Percentiles rank a stretch among this genome's conserved stretches.
phyloP scores from a whole-genome alignment of 2,888 invertebrate genomes.

The Drosophila longiperda region DNA sequence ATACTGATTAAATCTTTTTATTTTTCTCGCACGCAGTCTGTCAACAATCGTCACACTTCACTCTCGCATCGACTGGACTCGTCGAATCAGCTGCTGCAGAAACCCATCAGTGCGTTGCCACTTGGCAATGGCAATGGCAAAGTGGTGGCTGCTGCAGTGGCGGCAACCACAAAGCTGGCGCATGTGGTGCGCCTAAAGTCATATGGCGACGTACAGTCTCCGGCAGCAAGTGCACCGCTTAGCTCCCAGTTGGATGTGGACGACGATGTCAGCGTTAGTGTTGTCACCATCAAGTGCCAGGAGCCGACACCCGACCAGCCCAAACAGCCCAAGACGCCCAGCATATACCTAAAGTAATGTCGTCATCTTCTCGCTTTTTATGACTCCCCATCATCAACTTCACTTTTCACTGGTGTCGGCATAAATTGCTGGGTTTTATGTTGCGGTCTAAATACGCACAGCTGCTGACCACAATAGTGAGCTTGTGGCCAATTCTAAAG shows the following conservation, averaged over 20 bases:
- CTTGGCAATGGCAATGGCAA: constrained; percentile 63
- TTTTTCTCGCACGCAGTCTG: constrained; percentile 61
- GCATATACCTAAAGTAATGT: constrained; percentile 74
- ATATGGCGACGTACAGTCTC: constrained; percentile 47
- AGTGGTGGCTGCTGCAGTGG: constrained; percentile 63
- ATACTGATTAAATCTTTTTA: not conserved
- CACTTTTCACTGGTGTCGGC: constrained; percentile 65
- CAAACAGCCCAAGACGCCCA: constrained; percentile 50
- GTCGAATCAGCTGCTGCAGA: constrained; percentile 79
- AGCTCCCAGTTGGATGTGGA: constrained; percentile 48
- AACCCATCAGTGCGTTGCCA: constrained; percentile 59
- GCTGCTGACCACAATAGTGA: constrained; percentile 41
- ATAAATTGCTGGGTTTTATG: constrained; percentile 66
- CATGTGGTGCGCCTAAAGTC: constrained; percentile 66
- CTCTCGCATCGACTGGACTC: constrained; percentile 82
- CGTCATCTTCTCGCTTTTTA: constrained; percentile 41
- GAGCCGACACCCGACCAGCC: constrained; percentile 43
- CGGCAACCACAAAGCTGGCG: constrained; percentile 70
- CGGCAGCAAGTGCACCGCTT: constrained; percentile 36
- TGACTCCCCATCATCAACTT: constrained; percentile 50
- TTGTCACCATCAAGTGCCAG: constrained; percentile 66
- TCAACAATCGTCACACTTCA: constrained; percentile 83
- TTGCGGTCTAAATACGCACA: constrained; percentile 39
- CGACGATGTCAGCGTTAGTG: constrained; percentile 55
- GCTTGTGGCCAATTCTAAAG: constrained; percentile 45